phyloP scores from a whole-genome alignment of 2,888 invertebrate species.

The Phasia obesa region DNA sequence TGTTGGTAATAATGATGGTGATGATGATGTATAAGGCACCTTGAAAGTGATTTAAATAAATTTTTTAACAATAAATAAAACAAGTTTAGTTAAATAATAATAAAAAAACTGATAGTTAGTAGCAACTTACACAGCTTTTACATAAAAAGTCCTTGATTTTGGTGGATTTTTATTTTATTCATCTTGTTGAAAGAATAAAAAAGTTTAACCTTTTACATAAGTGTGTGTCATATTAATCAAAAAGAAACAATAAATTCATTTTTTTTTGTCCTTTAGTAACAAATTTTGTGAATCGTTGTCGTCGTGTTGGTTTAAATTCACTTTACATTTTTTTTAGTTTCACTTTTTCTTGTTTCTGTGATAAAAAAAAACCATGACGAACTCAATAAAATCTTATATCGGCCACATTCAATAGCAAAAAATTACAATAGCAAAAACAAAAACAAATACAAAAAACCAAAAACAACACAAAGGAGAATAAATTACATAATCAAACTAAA shows the following conservation, averaged over 20 bases:
- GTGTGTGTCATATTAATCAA: conserved; percentile 43
- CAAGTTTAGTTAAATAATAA: conserved; percentile 15
- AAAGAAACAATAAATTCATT: conserved; percentile 34
- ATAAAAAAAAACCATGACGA: conserved; percentile 65
- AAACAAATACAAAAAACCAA: conserved; percentile 16
- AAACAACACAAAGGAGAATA: conserved; percentile 41
- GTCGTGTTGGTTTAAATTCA: conserved; percentile 12
- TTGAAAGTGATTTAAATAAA: conserved; percentile 64
- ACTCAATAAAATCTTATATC: conserved; percentile 73
- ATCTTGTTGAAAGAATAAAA: conserved; percentile 6
- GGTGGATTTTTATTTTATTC: neutral
- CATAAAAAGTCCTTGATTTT: conserved; percentile 46
- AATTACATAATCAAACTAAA: conserved; percentile 64
- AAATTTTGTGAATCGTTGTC: conserved; percentile 47
- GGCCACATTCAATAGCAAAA: conserved; percentile 76
- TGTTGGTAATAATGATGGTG: conserved; percentile 15
- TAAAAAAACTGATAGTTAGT: neutral
- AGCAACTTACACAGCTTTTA: neutral
- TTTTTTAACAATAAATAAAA: conserved; percentile 24
- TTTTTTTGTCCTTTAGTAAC: conserved; percentile 42
- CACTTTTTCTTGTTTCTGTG: conserved; percentile 50
- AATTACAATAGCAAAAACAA: conserved; percentile 71
- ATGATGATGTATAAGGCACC: conserved; percentile 65
- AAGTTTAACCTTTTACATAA: conserved; percentile 67
- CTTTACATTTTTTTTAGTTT: conserved; percentile 19